A percentile compares a stretch with the other conserved stretches of the same genome.
These are phyloP conservation scores for Hirudo medicinalis DNA, from an alignment of 1,140 invertebrate species.

Conservation along the genomic window DNA sequence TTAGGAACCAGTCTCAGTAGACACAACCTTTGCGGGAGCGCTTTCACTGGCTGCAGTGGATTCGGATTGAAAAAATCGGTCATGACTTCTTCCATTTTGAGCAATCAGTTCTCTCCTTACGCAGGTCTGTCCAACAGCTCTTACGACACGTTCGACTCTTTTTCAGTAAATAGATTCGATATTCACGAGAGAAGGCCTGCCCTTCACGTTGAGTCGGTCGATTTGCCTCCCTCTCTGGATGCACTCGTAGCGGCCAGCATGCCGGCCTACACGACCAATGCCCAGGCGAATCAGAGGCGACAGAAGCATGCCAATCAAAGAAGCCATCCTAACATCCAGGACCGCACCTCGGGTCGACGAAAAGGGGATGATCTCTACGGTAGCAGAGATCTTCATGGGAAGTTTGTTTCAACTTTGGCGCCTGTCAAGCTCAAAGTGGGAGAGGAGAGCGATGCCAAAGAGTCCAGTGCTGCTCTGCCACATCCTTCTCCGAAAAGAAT, in stretches of 20 bases:
- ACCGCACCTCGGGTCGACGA: not conserved
- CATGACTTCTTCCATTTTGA: not conserved
- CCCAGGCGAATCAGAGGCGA: not conserved
- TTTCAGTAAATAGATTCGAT: slow-evolving; percentile 3
- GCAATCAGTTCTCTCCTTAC: not conserved
- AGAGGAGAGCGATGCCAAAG: not conserved
- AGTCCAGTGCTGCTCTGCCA: not conserved
- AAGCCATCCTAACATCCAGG: not conserved
- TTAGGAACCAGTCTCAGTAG: not conserved
- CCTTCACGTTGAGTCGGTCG: slow-evolving; percentile 5
- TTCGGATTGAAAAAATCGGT: not conserved
- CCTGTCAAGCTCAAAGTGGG: not conserved
- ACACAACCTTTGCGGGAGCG: not conserved
- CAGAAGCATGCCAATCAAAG: not conserved
- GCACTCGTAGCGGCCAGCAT: not conserved
- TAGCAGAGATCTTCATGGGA: too few relatives aligned
- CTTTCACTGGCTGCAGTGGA: not conserved
- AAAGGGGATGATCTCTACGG: too few relatives aligned
- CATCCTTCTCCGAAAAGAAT: not conserved
- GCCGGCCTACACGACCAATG: slow-evolving; percentile 7
- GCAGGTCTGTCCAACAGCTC: slow-evolving; percentile 1
- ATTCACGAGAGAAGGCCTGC: slow-evolving; percentile 8
- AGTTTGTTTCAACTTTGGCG: too few relatives aligned
- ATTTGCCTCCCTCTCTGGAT: slow-evolving; percentile 6
- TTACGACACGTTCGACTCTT: not conserved